Evolutionary conservation across 1,140 invertebrate genomes (phyloP).

Genomic region (Eurosta solidaginis): DNA sequence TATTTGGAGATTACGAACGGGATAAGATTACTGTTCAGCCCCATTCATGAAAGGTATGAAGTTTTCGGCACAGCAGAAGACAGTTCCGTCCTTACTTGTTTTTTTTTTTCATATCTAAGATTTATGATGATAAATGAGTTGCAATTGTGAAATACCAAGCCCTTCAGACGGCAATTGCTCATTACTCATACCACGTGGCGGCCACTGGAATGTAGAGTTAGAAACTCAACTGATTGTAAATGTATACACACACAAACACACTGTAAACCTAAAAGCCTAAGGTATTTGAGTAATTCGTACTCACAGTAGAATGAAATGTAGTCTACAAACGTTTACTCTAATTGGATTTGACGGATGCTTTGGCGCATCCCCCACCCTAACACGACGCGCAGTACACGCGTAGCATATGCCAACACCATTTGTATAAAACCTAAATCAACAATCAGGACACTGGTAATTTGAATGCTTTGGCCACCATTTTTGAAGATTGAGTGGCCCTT

Average conservation of each 20-base stretch:
- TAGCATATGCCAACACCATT: neutral
- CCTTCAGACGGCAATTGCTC: constrained; percentile 12
- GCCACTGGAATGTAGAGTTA: neutral
- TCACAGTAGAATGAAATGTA: neutral
- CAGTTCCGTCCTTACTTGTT: too few relatives aligned
- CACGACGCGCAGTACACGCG: too few relatives aligned
- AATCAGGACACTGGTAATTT: neutral
- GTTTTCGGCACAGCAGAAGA: too few relatives aligned
- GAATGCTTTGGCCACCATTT: neutral
- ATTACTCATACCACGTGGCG: constrained; percentile 20
- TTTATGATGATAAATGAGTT: constrained; percentile 29
- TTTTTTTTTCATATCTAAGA: constrained; percentile 21
- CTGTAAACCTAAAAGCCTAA: too few relatives aligned
- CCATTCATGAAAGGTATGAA: too few relatives aligned
- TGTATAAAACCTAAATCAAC: neutral
- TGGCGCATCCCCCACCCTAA: too few relatives aligned
- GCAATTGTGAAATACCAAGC: constrained; percentile 23
- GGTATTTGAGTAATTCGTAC: neutral
- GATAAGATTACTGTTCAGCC: too few relatives aligned
- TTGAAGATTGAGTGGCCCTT: constrained; percentile 9
- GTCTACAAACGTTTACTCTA: neutral
- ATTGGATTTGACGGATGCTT: constrained; percentile 24
- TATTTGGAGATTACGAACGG: too few relatives aligned
- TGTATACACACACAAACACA: too few relatives aligned
- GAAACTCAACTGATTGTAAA: neutral